Evolutionary conservation across 2,797 vertebrate genomes (phyloP), one percentile per base, ranked within the genome.

Genomic region (Sebastes melanostomus): DNA sequence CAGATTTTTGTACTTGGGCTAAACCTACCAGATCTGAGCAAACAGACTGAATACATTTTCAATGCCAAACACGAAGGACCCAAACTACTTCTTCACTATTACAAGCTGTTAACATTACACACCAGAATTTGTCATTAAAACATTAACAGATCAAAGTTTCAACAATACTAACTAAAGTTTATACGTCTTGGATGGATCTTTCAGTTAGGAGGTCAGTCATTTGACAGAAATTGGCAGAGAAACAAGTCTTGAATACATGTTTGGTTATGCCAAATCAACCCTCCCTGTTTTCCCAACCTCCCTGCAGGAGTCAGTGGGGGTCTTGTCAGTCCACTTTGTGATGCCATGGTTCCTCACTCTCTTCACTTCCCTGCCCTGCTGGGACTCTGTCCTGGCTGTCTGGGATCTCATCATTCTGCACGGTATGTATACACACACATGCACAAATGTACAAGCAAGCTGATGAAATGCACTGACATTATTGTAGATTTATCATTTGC

Each of bases 331-430:
- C 68, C 92, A 94, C 78, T 96, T 93, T 83, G 92, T 94, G 79
- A 95, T 92, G 92, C 94, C 94, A 8, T 95, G 95, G 95, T 95
- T 96, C 86, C 92, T 96, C 68, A 93, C 94, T 8, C 93, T 96
- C 65, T 95, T 96, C 91, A 96, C 95, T 80, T 95, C 93, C 72
- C 88, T 96, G 68, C 95, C 96, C 73, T 96, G 95, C 87, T 96
- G 95, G 96, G 95, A 96, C 86, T 92, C 96, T 9, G 95, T 96
- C 42, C 88, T 95, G 32, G 94, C 94, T 66, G 85, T 94, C 85
- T 96, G 95, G 95, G 95, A 96, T 80, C 90, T 96, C 75, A 92
- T 96, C 81, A 88, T 95, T 76, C 90, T 96, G n/a, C 86, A 95
- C 0, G 95, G 96, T 95, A 84, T 7, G 42, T 13, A 27, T 59